Percentiles rank a stretch among this genome's conserved stretches.
Evolutionary conservation across 1,140 invertebrate genomes (phyloP).

Genomic region (Diuraphis noxia): DNA sequence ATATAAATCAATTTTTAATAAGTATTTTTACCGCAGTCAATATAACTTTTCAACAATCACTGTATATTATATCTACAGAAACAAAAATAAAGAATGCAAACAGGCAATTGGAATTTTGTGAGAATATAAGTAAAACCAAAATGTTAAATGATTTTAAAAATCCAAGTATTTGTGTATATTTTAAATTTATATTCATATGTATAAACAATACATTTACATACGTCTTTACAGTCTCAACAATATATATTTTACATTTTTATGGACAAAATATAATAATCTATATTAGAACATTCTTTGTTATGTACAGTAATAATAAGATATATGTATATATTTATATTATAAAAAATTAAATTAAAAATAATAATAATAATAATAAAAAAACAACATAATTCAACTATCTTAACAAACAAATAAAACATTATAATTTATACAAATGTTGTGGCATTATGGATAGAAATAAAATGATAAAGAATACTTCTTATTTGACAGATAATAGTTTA

Average conservation of each 20-base stretch:
- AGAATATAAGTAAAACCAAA: conserved; percentile 41
- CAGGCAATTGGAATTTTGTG: background rate
- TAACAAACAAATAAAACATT: conserved; percentile 52
- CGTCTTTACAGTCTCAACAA: conserved; percentile 53
- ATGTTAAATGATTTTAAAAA: conserved; percentile 20
- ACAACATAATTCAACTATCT: conserved; percentile 54
- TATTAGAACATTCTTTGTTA: conserved; percentile 51
- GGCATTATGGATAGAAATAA: conserved; percentile 20
- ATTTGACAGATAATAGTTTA: conserved; percentile 9
- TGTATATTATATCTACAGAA: background rate
- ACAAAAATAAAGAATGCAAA: background rate
- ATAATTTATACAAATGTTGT: conserved; percentile 36
- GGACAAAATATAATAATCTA: conserved; percentile 54
- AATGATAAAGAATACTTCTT: conserved; percentile 15
- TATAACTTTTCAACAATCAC: background rate
- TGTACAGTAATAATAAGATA: conserved; percentile 49
- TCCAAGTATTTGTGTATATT: conserved; percentile 40
- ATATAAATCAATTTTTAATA: background rate
- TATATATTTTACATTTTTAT: conserved; percentile 52
- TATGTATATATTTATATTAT: conserved; percentile 46
- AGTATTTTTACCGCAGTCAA: background rate
- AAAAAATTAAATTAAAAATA: conserved; percentile 39
- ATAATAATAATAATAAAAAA: conserved; percentile 50
- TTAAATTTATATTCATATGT: conserved; percentile 46
- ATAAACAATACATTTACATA: conserved; percentile 51